Conservation (phyloP, 2,113 vertebrate species). For the Pygoscelis antarcticus region DNA sequence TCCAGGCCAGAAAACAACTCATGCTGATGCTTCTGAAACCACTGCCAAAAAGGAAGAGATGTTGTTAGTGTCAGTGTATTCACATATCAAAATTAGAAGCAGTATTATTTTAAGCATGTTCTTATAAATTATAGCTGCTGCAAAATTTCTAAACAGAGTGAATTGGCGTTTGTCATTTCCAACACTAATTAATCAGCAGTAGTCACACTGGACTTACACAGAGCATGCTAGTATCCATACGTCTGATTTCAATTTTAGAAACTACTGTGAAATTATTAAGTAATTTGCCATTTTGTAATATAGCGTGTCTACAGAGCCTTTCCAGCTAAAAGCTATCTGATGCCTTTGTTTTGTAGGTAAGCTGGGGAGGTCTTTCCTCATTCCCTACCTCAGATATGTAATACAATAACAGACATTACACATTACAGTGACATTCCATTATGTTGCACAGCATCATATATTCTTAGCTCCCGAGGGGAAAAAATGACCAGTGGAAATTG, state of each 20-base stretch:
- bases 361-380: neutral
- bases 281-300: neutral
- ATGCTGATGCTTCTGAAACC: neutral
- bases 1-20: neutral
- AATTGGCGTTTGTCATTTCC: neutral
- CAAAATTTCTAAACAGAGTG: neutral
- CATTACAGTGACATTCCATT: conserved; percentile 57
- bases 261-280: neutral
- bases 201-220: neutral
- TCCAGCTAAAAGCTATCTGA: neutral
- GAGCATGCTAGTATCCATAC: neutral
- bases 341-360: neutral
- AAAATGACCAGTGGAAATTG: conserved; percentile 56
- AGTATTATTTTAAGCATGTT: neutral
- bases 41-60: neutral
- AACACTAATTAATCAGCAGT: neutral
- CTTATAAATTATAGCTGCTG: neutral
- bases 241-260: neutral
- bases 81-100: neutral
- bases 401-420: conserved; percentile 9
- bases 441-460: conserved; percentile 44
- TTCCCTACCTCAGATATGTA: conserved; percentile 5
- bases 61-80: neutral
- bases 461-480: conserved; percentile 44
- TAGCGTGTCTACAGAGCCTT: neutral